phyloP scores from a whole-genome alignment of 2,113 vertebrate species.

The Boleophthalmus pectinirostris region DNA sequence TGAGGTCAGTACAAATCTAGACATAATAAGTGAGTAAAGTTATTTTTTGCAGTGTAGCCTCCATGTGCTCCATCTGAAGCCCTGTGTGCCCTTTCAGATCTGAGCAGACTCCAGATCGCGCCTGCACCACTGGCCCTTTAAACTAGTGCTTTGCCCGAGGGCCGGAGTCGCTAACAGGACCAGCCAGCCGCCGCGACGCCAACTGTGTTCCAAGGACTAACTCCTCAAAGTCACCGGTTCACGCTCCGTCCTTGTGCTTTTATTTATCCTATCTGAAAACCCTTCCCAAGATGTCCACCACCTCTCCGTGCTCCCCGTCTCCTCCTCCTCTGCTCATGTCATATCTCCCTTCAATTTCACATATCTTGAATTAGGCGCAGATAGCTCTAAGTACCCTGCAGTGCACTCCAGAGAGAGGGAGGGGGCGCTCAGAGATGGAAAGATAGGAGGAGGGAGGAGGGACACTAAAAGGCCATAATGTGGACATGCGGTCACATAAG shows the following conservation, averaged over 20 bases:
- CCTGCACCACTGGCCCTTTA: slow-evolving; percentile 82
- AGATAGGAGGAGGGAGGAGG: slow-evolving; percentile 57
- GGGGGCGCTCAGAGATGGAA: slow-evolving; percentile 64
- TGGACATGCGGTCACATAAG: slow-evolving; percentile 13
- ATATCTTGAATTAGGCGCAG: slow-evolving; percentile 77
- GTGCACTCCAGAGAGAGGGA: slow-evolving; percentile 58
- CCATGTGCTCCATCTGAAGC: too few species aligned
- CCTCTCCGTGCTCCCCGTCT: slow-evolving; percentile 19
- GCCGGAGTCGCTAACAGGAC: slow-evolving; percentile 80
- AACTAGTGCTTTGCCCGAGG: slow-evolving; percentile 89
- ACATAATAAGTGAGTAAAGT: too few species aligned
- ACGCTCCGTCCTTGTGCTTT: slow-evolving; percentile 55
- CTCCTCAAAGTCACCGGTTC: slow-evolving; percentile 71
- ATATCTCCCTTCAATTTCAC: slow-evolving; percentile 78
- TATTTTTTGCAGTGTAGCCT: too few species aligned
- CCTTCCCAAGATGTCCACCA: slow-evolving; percentile 61
- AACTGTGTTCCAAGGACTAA: slow-evolving; percentile 73
- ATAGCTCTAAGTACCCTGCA: slow-evolving; percentile 73
- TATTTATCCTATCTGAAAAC: slow-evolving; percentile 69
- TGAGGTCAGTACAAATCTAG: too few species aligned
- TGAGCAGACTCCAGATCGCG: too few species aligned
- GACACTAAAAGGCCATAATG: slow-evolving; percentile 34
- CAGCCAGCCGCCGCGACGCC: slow-evolving; percentile 72
- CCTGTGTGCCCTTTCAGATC: too few species aligned
- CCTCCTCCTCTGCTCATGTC: slow-evolving; percentile 34